Evolutionary conservation across 2,888 invertebrate genomes (phyloP).

Genomic region (Aspidiotus destructor): DNA sequence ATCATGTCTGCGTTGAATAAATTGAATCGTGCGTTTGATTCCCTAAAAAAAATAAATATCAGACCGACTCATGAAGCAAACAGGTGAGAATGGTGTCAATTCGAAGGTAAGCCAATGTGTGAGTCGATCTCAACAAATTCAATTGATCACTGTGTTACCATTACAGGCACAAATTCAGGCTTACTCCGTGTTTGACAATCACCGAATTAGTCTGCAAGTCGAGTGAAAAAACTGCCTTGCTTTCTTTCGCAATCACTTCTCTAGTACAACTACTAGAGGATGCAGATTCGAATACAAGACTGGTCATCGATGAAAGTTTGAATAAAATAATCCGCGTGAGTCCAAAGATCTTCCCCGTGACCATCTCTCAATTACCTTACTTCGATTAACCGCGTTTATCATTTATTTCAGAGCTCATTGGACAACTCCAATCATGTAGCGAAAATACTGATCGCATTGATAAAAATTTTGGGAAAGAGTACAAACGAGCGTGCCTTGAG

Average conservation of each 20-base stretch:
- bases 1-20: slow-evolving; percentile 19
- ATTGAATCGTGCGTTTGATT: slow-evolving; percentile 22
- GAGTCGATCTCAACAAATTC: too few relatives aligned
- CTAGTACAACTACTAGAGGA: slow-evolving; percentile 65
- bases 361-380: too few relatives aligned
- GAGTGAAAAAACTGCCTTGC: slow-evolving; percentile 46
- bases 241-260: slow-evolving; percentile 56
- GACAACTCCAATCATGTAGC: slow-evolving; percentile 47
- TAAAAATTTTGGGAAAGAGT: slow-evolving; percentile 72
- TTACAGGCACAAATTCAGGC: slow-evolving; percentile 44
- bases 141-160: background rate
- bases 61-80: slow-evolving; percentile 20
- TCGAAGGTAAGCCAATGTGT: background rate
- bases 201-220: slow-evolving; percentile 60
- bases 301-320: slow-evolving; percentile 71
- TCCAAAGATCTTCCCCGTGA: background rate
- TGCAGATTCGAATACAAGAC: slow-evolving; percentile 63
- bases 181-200: slow-evolving; percentile 59
- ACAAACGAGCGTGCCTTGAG: slow-evolving; percentile 59
- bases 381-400: background rate
- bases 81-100: slow-evolving; percentile 1
- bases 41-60: slow-evolving; percentile 15
- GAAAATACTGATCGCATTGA: slow-evolving; percentile 67
- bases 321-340: slow-evolving; percentile 63
- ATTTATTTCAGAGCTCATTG: slow-evolving; percentile 10